phyloP scores from a whole-genome alignment of 1,140 invertebrate genomes.

The Nebria ingens region DNA sequence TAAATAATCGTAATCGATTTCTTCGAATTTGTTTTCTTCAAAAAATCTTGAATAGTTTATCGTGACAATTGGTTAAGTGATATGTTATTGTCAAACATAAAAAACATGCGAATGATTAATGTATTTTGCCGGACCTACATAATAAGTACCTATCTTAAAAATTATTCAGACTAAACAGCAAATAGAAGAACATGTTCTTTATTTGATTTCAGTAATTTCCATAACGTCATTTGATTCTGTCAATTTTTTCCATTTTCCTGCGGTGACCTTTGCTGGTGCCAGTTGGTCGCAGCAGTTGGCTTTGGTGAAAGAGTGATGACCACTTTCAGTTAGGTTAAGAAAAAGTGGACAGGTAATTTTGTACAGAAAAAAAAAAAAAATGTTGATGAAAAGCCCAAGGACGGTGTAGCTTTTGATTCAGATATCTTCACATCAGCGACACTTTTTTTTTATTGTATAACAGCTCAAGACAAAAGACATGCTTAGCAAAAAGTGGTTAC shows the following conservation, averaged over 20 bases:
- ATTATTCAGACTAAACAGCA: too few species aligned
- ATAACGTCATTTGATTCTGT: slow-evolving; percentile 12
- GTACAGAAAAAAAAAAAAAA: neutral
- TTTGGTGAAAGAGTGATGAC: neutral
- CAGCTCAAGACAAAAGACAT: neutral
- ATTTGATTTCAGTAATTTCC: too few species aligned
- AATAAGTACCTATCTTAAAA: too few species aligned
- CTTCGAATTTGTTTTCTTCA: too few species aligned
- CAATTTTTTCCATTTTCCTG: slow-evolving; percentile 9
- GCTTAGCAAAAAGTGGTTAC: too few species aligned
- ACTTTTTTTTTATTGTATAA: neutral
- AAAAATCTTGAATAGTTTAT: too few species aligned
- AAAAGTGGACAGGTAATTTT: neutral
- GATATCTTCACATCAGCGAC: neutral
- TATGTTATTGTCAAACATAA: too few species aligned
- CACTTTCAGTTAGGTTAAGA: neutral
- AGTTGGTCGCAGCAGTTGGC: neutral
- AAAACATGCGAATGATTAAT: too few species aligned
- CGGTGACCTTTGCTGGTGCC: slow-evolving; percentile 12
- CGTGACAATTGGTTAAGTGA: too few species aligned
- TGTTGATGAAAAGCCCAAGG: neutral
- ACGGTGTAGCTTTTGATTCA: neutral
- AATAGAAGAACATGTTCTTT: too few species aligned
- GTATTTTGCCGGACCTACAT: too few species aligned
- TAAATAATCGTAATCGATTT: too few species aligned